Conservation (phyloP, 2,113 vertebrate species). For the Myrmecobius fasciatus region DNA sequence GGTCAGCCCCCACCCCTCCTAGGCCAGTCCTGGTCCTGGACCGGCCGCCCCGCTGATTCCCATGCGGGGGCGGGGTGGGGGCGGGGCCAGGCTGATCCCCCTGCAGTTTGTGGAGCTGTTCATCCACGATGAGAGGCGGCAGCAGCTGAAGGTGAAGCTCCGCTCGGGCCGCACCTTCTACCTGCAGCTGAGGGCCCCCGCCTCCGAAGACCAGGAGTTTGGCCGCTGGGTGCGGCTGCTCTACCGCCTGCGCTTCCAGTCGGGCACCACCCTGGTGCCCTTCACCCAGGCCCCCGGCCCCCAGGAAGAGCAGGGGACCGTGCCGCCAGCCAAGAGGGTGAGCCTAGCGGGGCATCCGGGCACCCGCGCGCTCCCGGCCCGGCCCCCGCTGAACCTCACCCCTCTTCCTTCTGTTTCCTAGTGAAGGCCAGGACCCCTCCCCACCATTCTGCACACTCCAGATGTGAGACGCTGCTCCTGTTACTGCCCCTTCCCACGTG, state of each 20-base stretch:
- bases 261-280: not conserved
- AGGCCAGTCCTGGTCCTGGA: too few species aligned
- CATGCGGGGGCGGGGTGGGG: too few species aligned
- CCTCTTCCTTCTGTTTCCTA: not conserved
- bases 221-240: constrained; percentile 78
- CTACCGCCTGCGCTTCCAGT: constrained; percentile 71
- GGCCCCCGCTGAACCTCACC: not conserved
- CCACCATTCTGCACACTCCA: fast-evolving
- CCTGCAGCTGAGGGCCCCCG: constrained; percentile 66
- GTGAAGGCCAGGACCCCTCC: not conserved
- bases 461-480: not conserved
- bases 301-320: not conserved
- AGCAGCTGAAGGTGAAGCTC: constrained; percentile 78
- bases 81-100: constrained; percentile 70
- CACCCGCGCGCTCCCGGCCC: not conserved
- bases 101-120: constrained; percentile 77
- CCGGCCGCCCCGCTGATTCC: too few species aligned
- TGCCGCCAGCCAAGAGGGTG: not conserved
- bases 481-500: not conserved
- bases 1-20: too few species aligned
- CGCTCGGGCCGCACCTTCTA: constrained; percentile 73
- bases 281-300: constrained; percentile 28
- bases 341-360: fast-evolving
- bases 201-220: constrained; percentile 43
- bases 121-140: constrained; percentile 57